Evolutionary conservation across 2,113 vertebrate genomes (phyloP).

Genomic region (Oceanodroma tethys): DNA sequence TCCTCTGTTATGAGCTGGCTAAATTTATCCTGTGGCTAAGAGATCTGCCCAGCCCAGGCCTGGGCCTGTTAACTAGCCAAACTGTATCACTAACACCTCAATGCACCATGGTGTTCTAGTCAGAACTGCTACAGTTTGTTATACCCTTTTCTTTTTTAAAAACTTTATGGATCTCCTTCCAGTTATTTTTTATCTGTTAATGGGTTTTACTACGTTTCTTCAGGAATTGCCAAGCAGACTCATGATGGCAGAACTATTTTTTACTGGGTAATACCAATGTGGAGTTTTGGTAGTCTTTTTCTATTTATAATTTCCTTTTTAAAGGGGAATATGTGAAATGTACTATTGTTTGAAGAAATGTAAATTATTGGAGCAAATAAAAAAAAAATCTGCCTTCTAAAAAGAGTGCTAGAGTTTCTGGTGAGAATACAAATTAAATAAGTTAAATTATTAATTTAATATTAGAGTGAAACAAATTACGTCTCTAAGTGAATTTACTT

Average conservation of each 20-base stretch:
- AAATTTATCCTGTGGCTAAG: not conserved
- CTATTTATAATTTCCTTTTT: not conserved
- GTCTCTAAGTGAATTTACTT: not conserved
- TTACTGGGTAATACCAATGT: conserved; percentile 14
- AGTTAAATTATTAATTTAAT: not conserved
- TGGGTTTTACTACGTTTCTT: conserved; percentile 27
- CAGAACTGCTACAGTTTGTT: not conserved
- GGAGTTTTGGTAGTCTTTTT: not conserved
- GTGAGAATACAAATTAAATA: not conserved
- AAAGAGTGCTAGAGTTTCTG: not conserved
- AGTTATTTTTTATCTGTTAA: not conserved
- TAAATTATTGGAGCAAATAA: not conserved
- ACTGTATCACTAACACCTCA: not conserved
- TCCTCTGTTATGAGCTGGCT: not conserved
- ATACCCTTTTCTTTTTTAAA: not conserved
- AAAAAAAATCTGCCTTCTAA: not conserved
- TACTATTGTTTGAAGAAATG: not conserved
- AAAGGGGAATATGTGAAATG: not conserved
- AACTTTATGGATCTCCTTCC: not conserved
- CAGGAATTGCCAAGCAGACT: conserved; percentile 44
- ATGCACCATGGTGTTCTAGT: not conserved
- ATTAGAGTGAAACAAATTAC: not conserved
- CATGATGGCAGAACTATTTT: conserved; percentile 1
- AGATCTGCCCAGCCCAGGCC: not conserved
- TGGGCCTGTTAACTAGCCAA: not conserved